Percentiles rank a stretch among this genome's conserved stretches.
phyloP scores from a whole-genome alignment of 2,888 invertebrate species.

The Sarcophaga carnaria region DNA sequence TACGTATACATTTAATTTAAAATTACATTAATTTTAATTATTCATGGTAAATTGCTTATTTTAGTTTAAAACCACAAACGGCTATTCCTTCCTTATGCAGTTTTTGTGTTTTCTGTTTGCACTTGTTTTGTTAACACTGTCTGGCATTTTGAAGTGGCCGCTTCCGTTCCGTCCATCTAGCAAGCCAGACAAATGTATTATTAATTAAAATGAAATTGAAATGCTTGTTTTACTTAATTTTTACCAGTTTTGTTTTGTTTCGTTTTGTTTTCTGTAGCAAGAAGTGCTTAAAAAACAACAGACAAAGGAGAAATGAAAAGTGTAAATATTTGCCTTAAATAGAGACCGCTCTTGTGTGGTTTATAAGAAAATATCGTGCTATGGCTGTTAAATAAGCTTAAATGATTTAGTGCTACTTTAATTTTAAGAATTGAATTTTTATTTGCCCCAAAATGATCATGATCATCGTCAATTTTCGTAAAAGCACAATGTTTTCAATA shows the following conservation, averaged over 20 bases:
- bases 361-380: too few relatives aligned
- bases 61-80: slow-evolving; percentile 39
- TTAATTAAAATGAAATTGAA: slow-evolving; percentile 67
- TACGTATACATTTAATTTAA: slow-evolving; percentile 42
- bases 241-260: background rate
- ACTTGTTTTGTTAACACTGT: slow-evolving; percentile 28
- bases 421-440: too few relatives aligned
- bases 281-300: background rate
- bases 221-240: slow-evolving; percentile 34
- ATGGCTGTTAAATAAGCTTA: too few relatives aligned
- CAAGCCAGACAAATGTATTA: slow-evolving; percentile 65
- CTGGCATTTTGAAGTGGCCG: slow-evolving; percentile 46
- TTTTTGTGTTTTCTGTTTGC: background rate
- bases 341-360: background rate
- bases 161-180: background rate
- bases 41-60: slow-evolving; percentile 41
- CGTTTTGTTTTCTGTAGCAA: slow-evolving; percentile 4
- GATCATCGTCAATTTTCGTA: too few relatives aligned
- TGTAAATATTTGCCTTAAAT: slow-evolving; percentile 51
- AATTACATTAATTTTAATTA: slow-evolving; percentile 52
- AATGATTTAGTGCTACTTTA: too few relatives aligned
- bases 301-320: slow-evolving; percentile 25
- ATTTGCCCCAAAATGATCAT: too few relatives aligned
- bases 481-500: too few relatives aligned
- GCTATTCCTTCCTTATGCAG: background rate